Evolutionary conservation across 2,888 invertebrate species (phyloP).

Genomic region (Hyposoter didymator): DNA sequence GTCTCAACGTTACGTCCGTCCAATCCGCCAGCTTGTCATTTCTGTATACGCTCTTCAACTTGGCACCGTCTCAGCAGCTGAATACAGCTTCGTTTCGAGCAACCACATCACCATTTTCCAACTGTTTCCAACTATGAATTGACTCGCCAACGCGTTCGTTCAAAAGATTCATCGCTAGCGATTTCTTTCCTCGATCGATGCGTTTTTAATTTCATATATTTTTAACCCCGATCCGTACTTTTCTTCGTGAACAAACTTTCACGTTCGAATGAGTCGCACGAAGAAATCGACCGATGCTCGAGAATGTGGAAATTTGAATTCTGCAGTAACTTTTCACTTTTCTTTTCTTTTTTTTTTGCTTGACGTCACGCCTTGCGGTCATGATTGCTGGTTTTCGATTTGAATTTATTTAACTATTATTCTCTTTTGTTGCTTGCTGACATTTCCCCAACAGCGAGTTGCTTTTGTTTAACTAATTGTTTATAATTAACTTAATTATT

Average conservation of each 20-base stretch:
- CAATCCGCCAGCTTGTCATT: constrained; percentile 30
- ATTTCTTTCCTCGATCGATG: background rate
- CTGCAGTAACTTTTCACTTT: too few relatives aligned
- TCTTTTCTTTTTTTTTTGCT: too few relatives aligned
- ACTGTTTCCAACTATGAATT: constrained; percentile 18
- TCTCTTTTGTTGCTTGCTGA: background rate
- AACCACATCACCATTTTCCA: constrained; percentile 14
- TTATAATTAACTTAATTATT: background rate
- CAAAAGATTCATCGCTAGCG: background rate
- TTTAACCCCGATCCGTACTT: background rate
- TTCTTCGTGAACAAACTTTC: background rate
- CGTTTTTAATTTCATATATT: background rate
- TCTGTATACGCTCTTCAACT: constrained; percentile 33
- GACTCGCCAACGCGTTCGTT: background rate
- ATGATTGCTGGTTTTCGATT: too few relatives aligned
- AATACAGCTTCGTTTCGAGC: constrained; percentile 33
- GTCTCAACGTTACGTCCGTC: constrained; percentile 26
- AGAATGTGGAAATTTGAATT: too few relatives aligned
- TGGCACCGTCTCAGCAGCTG: constrained; percentile 28
- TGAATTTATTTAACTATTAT: too few relatives aligned
- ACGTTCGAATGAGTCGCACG: background rate
- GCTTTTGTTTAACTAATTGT: background rate
- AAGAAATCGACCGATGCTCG: too few relatives aligned
- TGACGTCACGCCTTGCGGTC: too few relatives aligned
- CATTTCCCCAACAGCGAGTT: background rate